Conservation (phyloP, 23 tunicate species). For the Botrylloides violaceus region DNA sequence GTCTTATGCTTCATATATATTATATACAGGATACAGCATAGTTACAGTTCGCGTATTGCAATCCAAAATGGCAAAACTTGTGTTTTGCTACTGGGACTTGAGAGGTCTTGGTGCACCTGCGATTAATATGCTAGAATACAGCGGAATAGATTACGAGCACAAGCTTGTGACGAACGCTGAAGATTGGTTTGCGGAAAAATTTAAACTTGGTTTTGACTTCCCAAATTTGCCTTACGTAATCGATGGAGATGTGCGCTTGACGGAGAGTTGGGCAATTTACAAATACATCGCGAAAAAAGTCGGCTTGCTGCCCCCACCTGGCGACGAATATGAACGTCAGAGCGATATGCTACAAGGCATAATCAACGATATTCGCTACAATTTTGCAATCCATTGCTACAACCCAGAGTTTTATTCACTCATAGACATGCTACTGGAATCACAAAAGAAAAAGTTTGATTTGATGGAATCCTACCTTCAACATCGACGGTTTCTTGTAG, state of each 20-base stretch:
- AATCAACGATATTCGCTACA: conserved; percentile 10
- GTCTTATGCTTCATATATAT: not conserved
- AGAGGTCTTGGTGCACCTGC: conserved; percentile 24
- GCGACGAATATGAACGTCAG: not conserved
- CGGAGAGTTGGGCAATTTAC: conserved; percentile 25
- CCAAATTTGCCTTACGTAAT: conserved; percentile 52
- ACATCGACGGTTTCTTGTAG: conserved; percentile 20
- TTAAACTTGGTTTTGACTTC: conserved; percentile 27
- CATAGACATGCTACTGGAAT: conserved; percentile 10
- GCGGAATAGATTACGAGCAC: conserved; percentile 31
- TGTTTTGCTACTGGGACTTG: conserved; percentile 33
- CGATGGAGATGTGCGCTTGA: conserved; percentile 38
- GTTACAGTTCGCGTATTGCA: too few species aligned
- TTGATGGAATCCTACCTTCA: conserved; percentile 19
- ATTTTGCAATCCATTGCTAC: conserved; percentile 9
- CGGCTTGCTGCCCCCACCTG: conserved; percentile 4
- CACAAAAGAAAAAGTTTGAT: not conserved
- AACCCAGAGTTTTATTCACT: conserved; percentile 12
- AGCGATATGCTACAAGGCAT: conserved; percentile 30
- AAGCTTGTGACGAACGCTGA: not conserved
- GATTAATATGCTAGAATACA: conserved; percentile 37
- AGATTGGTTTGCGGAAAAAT: conserved; percentile 22
- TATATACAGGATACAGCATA: not conserved
- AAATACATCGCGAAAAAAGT: conserved; percentile 32
- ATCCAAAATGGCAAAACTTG: conserved; percentile 14